A percentile compares a stretch with the other conserved stretches of the same genome.
These are phyloP conservation scores for Alectura lathami DNA, from an alignment of 2,113 vertebrate genomes.

Conservation along the genomic window DNA sequence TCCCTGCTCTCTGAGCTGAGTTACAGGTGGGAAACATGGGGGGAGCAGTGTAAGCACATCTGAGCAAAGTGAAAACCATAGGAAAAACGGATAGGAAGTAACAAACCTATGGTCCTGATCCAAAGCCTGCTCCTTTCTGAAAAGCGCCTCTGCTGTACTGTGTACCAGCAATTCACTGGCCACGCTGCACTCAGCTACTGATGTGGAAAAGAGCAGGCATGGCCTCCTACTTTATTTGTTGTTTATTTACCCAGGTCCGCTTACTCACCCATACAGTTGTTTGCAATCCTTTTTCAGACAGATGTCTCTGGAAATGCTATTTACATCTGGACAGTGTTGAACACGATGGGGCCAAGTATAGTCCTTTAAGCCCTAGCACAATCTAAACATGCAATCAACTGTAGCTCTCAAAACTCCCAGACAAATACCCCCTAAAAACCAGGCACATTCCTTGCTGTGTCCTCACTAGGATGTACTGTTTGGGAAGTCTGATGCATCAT, in stretches of 20 bases:
- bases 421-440: not conserved
- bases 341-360: not conserved
- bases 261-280: not conserved
- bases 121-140: not conserved
- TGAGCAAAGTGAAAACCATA: not conserved
- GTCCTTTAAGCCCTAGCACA: not conserved
- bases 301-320: not conserved
- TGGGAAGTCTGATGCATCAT: not conserved
- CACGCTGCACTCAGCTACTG: not conserved
- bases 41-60: not conserved
- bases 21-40: not conserved
- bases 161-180: not conserved
- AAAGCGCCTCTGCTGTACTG: not conserved
- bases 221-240: not conserved
- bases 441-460: not conserved
- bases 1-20: not conserved
- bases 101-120: not conserved
- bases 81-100: not conserved
- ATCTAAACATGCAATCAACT: not conserved
- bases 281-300: not conserved
- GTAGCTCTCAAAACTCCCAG: not conserved
- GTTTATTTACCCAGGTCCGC: conserved; percentile 45
- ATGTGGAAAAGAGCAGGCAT: not conserved
- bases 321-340: not conserved
- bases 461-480: not conserved